phyloP scores from a whole-genome alignment of 2,113 vertebrate genomes.

The Pterocles gutturalis region DNA sequence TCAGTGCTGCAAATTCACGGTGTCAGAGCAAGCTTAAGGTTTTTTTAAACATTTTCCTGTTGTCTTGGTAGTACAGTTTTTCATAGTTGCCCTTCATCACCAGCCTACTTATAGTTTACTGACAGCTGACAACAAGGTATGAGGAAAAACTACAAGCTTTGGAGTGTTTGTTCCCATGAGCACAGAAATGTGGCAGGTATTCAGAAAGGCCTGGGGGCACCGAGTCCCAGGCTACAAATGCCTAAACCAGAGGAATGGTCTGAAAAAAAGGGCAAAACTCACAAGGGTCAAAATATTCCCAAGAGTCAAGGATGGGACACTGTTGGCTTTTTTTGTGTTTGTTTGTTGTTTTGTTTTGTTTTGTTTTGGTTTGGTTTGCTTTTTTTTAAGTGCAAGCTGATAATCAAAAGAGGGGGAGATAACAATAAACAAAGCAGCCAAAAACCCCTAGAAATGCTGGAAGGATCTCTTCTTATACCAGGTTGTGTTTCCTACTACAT shows the following conservation, averaged over 20 bases:
- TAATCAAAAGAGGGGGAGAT: neutral
- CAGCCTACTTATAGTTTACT: neutral
- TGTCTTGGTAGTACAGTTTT: neutral
- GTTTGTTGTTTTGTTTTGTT: neutral
- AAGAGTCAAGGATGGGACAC: neutral
- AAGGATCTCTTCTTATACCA: neutral
- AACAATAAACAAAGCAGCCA: neutral
- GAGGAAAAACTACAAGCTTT: neutral
- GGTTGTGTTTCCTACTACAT: conserved; percentile 4
- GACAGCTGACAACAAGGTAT: neutral
- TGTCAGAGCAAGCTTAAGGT: neutral
- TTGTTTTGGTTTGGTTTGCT: no score
- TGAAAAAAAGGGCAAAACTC: neutral
- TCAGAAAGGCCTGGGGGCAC: neutral
- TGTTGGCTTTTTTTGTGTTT: no score
- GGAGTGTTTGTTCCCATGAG: neutral
- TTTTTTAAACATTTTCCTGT: neutral
- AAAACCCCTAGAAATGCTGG: neutral
- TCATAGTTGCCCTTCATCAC: neutral
- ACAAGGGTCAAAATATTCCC: neutral
- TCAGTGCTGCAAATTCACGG: neutral
- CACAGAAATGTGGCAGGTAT: neutral
- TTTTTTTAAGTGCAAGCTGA: neutral
- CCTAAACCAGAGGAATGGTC: neutral
- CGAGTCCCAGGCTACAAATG: neutral